phyloP scores from a whole-genome alignment of 2,888 invertebrate species.

The Cancer borealis region DNA sequence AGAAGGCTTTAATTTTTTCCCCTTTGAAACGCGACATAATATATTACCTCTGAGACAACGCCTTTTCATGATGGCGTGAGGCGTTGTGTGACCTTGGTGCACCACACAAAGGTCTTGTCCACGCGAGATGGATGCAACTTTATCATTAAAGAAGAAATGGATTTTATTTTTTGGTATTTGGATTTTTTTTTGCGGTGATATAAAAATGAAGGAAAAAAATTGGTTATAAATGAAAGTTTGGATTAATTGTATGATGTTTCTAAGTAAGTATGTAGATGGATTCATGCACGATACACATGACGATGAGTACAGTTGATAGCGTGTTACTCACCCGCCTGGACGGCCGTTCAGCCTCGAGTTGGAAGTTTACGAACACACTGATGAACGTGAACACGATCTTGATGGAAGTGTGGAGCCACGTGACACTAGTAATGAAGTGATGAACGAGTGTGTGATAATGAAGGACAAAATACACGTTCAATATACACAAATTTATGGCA shows the following conservation, averaged over 20 bases:
- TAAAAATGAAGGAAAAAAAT: neutral
- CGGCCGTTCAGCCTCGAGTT: neutral
- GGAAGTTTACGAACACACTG: neutral
- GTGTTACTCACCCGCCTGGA: neutral
- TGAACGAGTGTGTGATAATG: constrained; percentile 17
- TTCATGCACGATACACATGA: constrained; percentile 61
- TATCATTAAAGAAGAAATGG: too few species aligned
- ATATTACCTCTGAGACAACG: neutral
- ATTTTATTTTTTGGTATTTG: neutral
- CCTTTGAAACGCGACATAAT: neutral
- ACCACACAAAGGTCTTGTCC: too few species aligned
- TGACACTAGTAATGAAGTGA: neutral
- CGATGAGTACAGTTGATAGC: neutral
- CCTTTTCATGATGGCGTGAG: neutral
- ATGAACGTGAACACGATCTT: neutral
- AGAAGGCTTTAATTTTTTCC: neutral
- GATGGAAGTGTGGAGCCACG: neutral
- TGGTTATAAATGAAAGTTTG: constrained; percentile 61
- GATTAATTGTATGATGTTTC: constrained; percentile 62
- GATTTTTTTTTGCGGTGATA: neutral
- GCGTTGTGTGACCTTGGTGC: too few species aligned
- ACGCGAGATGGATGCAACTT: too few species aligned
- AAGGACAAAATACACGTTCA: constrained; percentile 52
- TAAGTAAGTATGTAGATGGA: constrained; percentile 51
- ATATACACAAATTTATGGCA: constrained; percentile 54